These are phyloP conservation scores for Aethes cnicana DNA, from an alignment of 2,888 invertebrate species.

Conservation along the genomic window DNA sequence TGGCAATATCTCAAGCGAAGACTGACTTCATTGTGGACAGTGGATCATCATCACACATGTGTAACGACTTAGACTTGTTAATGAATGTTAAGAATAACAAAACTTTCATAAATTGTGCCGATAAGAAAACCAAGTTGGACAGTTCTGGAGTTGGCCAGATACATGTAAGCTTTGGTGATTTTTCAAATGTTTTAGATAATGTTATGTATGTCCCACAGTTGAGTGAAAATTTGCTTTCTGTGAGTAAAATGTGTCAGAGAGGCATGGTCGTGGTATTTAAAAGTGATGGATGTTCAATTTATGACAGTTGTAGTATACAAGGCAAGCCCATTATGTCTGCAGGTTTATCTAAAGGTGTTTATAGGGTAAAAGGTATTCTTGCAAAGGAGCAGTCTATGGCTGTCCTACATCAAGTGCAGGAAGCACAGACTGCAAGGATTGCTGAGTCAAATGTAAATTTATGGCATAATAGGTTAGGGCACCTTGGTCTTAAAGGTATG, in stretches of 20 bases:
- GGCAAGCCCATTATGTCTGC: constrained; percentile 8
- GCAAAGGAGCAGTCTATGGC: constrained; percentile 14
- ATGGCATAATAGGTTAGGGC: constrained; percentile 1
- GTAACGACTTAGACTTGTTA: background rate
- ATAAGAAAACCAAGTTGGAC: background rate
- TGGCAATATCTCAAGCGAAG: background rate
- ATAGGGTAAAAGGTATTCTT: background rate
- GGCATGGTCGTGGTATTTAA: constrained; percentile 7
- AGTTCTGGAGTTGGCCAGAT: constrained; percentile 7
- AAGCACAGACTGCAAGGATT: constrained; percentile 12
- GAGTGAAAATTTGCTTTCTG: constrained; percentile 10
- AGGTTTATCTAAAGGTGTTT: background rate
- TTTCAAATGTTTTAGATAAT: background rate
- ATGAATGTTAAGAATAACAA: background rate
- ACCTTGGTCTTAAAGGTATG: background rate
- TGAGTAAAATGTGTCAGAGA: constrained; percentile 8
- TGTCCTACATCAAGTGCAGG: constrained; percentile 10
- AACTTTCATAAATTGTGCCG: constrained; percentile 1
- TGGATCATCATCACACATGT: constrained; percentile 1
- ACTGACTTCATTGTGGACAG: constrained; percentile 3
- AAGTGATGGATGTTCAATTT: constrained; percentile 3
- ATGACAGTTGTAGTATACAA: background rate
- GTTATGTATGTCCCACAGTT: constrained; percentile 7
- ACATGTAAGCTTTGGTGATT: background rate
- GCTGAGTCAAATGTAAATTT: constrained; percentile 2